These are phyloP conservation scores for Ecliptopera silaceata DNA, from an alignment of 2,888 invertebrate genomes.

Conservation along the genomic window DNA sequence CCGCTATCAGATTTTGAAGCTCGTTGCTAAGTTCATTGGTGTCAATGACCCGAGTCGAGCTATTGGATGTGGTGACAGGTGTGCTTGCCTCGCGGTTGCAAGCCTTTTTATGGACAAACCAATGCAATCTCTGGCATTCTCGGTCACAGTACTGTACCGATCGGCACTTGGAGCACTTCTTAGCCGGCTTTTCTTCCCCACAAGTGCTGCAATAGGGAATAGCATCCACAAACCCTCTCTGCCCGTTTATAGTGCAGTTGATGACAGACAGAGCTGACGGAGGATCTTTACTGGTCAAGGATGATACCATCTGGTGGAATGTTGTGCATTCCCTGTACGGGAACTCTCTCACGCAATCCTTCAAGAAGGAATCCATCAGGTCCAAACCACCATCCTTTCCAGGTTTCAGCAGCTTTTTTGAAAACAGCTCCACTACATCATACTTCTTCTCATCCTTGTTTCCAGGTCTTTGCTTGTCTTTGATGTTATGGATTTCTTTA, in stretches of 20 bases:
- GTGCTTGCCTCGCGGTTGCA: constrained; percentile 86
- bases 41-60: constrained; percentile 63
- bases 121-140: constrained; percentile 96
- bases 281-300: constrained; percentile 88
- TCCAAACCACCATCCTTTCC: constrained; percentile 87
- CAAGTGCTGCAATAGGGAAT: constrained; percentile 91
- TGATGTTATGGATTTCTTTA: constrained; percentile 87
- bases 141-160: constrained; percentile 96
- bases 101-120: constrained; percentile 95
- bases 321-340: constrained; percentile 95
- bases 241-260: constrained; percentile 93
- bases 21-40: constrained; percentile 76
- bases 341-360: constrained; percentile 94
- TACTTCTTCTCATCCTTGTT: constrained; percentile 81
- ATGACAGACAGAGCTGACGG: constrained; percentile 88
- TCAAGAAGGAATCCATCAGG: constrained; percentile 88
- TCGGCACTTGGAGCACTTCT: constrained; percentile 98
- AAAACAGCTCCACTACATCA: constrained; percentile 89
- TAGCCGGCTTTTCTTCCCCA: constrained; percentile 93
- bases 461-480: constrained; percentile 85
- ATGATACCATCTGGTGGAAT: constrained; percentile 92
- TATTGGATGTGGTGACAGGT: constrained; percentile 47
- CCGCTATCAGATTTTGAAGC: constrained; percentile 77
- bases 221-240: constrained; percentile 89
- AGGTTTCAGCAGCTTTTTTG: constrained; percentile 89